phyloP scores from a whole-genome alignment of 2,888 invertebrate species.

The Dicranocentrus wangi region DNA sequence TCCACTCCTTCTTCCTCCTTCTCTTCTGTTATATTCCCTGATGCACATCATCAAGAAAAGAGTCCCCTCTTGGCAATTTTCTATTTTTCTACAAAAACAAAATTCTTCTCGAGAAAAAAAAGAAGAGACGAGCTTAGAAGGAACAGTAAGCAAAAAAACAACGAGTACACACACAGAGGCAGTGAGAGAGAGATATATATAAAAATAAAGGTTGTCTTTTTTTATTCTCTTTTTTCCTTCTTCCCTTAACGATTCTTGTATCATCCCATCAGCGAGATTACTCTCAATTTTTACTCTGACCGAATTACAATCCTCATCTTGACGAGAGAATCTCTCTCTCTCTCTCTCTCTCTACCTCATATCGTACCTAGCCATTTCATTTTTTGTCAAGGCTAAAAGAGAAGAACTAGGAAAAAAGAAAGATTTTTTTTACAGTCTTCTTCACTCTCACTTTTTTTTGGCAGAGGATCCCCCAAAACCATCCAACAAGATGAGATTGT shows the following conservation, averaged over 20 bases:
- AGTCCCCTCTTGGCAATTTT: constrained; percentile 52
- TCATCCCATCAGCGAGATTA: constrained; percentile 49
- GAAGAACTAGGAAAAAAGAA: too few species aligned
- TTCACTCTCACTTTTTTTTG: too few species aligned
- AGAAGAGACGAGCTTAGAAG: neutral
- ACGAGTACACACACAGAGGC: too few species aligned
- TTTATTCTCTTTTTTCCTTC: constrained; percentile 15
- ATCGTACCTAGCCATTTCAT: constrained; percentile 6
- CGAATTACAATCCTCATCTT: constrained; percentile 34
- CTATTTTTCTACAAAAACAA: constrained; percentile 37
- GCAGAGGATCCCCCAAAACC: too few species aligned
- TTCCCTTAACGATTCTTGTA: constrained; percentile 41
- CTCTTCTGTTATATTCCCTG: constrained; percentile 45
- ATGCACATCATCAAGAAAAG: constrained; percentile 52
- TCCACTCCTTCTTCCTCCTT: too few species aligned
- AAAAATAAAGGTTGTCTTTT: neutral
- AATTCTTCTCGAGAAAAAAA: constrained; percentile 7
- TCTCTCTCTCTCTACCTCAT: constrained; percentile 15
- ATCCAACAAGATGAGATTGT: too few species aligned
- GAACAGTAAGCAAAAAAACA: constrained; percentile 21
- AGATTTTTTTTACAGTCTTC: too few species aligned
- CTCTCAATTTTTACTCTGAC: constrained; percentile 49
- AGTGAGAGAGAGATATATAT: too few species aligned
- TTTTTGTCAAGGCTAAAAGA: too few species aligned
- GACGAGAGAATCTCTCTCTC: too few species aligned